Percentiles rank a stretch among this genome's conserved stretches.
Conservation (phyloP, 2,888 invertebrate genomes). For the Globia sparganii region DNA sequence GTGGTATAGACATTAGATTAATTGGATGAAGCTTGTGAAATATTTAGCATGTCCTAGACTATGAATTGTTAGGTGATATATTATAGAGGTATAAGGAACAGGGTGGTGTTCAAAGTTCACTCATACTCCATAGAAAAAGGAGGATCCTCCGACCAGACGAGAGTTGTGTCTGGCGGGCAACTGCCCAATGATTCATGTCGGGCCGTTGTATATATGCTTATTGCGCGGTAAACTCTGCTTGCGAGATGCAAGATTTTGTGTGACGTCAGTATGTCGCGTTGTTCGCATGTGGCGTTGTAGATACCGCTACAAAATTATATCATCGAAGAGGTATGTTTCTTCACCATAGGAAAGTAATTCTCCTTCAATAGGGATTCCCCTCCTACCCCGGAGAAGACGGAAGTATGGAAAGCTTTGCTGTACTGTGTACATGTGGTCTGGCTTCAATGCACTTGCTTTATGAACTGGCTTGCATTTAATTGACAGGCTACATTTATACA, state of each 20-base stretch:
- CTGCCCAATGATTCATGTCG: too few relatives aligned
- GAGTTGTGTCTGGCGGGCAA: too few relatives aligned
- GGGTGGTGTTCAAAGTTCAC: too few relatives aligned
- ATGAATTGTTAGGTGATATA: not conserved
- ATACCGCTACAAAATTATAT: too few relatives aligned
- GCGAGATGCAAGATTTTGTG: too few relatives aligned
- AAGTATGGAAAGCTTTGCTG: not conserved
- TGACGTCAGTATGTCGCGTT: too few relatives aligned
- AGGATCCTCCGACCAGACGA: too few relatives aligned
- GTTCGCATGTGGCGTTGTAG: too few relatives aligned
- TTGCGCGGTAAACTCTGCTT: too few relatives aligned
- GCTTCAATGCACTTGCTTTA: not conserved
- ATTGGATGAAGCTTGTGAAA: not conserved
- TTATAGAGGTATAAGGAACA: too few relatives aligned
- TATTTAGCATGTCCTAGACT: not conserved
- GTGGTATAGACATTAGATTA: conserved; percentile 15
- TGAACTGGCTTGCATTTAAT: not conserved
- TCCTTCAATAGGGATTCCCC: not conserved
- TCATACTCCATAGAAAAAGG: too few relatives aligned
- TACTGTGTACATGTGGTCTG: not conserved
- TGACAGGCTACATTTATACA: not conserved
- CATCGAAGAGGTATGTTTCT: not conserved
- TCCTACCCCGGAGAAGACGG: not conserved
- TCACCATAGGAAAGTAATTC: not conserved
- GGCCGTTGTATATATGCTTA: too few relatives aligned